A percentile compares a stretch with the other conserved stretches of the same genome.
These are phyloP conservation scores for Gymnodraco acuticeps DNA, from an alignment of 2,797 vertebrate species.

Conservation along the genomic window DNA sequence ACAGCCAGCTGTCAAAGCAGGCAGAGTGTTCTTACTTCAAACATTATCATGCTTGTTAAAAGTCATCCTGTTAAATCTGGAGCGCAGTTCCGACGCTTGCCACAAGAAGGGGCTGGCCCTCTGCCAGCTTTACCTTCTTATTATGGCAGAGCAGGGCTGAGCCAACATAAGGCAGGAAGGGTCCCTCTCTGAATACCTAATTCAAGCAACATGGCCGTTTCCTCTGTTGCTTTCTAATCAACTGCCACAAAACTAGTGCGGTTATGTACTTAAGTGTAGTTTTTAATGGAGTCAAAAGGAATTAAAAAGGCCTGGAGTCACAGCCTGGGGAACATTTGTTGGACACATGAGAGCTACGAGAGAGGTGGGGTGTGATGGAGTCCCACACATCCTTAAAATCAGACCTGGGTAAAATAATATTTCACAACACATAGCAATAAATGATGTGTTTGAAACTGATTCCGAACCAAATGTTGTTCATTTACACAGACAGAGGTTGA, in stretches of 20 bases:
- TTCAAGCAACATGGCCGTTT: constrained; percentile 81
- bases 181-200: constrained; percentile 72
- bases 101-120: constrained; percentile 83
- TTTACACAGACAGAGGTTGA: not conserved
- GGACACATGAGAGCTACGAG: constrained; percentile 68
- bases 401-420: not conserved
- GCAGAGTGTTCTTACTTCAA: constrained; percentile 77
- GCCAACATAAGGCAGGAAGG: constrained; percentile 68
- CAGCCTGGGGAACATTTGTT: constrained; percentile 79
- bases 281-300: constrained; percentile 82
- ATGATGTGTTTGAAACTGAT: constrained; percentile 21
- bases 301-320: constrained; percentile 67
- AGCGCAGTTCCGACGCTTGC: constrained; percentile 77
- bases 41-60: constrained; percentile 82
- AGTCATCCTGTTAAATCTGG: constrained; percentile 79
- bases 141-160: constrained; percentile 71
- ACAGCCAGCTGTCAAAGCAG: constrained; percentile 79
- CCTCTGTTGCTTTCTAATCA: constrained; percentile 82
- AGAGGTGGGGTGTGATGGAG: constrained; percentile 30
- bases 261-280: constrained; percentile 83
- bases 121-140: constrained; percentile 83
- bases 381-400: constrained; percentile 24
- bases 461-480: constrained; percentile 14
- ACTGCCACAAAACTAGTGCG: constrained; percentile 75
- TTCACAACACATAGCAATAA: constrained; percentile 14